Conservation (phyloP, 2,113 vertebrate species). For the Typhlomys cinereus region DNA sequence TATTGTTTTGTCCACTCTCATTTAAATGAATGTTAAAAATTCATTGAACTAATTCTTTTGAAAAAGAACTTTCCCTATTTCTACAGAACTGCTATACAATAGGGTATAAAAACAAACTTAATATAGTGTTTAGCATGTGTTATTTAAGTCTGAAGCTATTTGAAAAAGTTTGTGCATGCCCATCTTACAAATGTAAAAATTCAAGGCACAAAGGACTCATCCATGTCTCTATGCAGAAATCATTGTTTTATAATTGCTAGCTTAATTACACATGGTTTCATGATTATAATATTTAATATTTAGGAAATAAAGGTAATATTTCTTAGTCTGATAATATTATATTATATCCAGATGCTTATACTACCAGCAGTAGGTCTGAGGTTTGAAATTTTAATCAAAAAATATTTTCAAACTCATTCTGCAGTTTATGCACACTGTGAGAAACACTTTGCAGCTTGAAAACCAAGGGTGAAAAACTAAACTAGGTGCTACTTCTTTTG, state of each 20-base stretch:
- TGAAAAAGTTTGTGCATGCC: neutral
- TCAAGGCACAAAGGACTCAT: neutral
- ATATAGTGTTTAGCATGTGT: neutral
- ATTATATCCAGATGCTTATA: slow-evolving; percentile 60
- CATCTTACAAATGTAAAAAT: neutral
- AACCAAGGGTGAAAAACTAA: slow-evolving; percentile 63
- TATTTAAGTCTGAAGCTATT: neutral
- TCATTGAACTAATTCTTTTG: neutral
- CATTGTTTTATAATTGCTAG: neutral
- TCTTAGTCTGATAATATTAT: slow-evolving; percentile 28
- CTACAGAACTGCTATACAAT: neutral
- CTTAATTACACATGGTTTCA: neutral
- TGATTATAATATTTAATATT: neutral
- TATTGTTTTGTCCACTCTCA: neutral
- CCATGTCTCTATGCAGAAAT: neutral
- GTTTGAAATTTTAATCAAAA: slow-evolving; percentile 75
- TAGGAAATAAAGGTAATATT: neutral
- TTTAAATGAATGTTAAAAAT: neutral
- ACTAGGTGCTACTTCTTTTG: slow-evolving; percentile 20
- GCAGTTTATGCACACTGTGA: slow-evolving; percentile 49
- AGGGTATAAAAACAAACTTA: neutral
- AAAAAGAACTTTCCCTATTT: neutral
- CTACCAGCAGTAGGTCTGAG: slow-evolving; percentile 28
- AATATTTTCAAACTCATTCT: slow-evolving; percentile 59
- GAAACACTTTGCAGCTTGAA: slow-evolving; percentile 67